Percentiles rank a stretch among this genome's conserved stretches.
Evolutionary conservation across 2,113 vertebrate species (phyloP).

Genomic region (pig (Sus scrofa)): DNA sequence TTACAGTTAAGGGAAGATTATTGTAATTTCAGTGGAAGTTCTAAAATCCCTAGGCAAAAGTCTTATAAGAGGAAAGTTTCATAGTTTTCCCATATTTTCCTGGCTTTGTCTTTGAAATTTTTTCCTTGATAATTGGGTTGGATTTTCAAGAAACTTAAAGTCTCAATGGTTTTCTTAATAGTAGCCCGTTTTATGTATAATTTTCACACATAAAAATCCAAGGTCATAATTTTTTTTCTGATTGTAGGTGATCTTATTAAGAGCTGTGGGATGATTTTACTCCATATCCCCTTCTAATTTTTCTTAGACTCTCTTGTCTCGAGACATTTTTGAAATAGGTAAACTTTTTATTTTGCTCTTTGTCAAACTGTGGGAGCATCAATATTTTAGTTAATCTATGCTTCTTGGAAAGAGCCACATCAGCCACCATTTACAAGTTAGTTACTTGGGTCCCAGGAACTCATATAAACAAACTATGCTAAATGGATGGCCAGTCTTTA

Average conservation of each 20-base stretch:
- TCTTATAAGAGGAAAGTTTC: background rate
- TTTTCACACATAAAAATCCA: slow-evolving; percentile 13
- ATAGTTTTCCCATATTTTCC: background rate
- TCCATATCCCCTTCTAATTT: background rate
- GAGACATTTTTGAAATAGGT: background rate
- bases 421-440: background rate
- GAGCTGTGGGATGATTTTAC: background rate
- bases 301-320: background rate
- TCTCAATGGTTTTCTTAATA: background rate
- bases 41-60: background rate
- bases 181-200: background rate
- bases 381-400: background rate
- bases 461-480: background rate
- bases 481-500: background rate
- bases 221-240: background rate
- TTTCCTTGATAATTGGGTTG: background rate
- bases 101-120: background rate
- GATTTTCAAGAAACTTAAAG: slow-evolving; percentile 14
- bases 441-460: background rate
- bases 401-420: background rate
- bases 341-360: background rate
- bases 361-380: background rate
- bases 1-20: slow-evolving; percentile 45
- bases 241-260: background rate
- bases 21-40: slow-evolving; percentile 40